Evolutionary conservation across 2,797 vertebrate genomes (phyloP).

Genomic region (Pelodytes ibericus): DNA sequence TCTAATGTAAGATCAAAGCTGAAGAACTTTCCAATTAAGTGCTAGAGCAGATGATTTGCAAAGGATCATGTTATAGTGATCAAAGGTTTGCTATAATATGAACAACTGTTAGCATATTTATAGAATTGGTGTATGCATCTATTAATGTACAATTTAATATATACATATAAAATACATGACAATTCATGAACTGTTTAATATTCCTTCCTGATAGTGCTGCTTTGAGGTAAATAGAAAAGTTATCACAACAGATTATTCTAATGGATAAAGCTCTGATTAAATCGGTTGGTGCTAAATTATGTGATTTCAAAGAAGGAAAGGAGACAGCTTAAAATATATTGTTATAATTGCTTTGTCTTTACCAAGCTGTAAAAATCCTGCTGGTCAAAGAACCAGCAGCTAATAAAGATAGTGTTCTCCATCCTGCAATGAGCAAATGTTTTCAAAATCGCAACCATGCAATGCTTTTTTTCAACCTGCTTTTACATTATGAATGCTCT

Average conservation of each 20-base stretch:
- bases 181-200: neutral
- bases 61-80: too few relatives aligned
- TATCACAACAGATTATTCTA: neutral
- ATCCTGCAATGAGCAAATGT: neutral
- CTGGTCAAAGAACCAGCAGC: neutral
- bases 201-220: neutral
- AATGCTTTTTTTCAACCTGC: too few relatives aligned
- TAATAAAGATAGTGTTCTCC: slow-evolving; percentile 9
- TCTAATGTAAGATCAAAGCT: too few relatives aligned
- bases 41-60: too few relatives aligned
- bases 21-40: too few relatives aligned
- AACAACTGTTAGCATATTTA: too few relatives aligned
- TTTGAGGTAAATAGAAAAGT: slow-evolving; percentile 6
- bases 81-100: too few relatives aligned
- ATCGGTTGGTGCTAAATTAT: slow-evolving; percentile 13
- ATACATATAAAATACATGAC: too few relatives aligned
- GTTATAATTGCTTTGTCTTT: slow-evolving; percentile 11
- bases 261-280: neutral
- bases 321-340: slow-evolving; percentile 29
- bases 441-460: too few relatives aligned
- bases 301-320: slow-evolving; percentile 9
- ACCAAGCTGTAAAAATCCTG: neutral
- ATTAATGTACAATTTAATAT: too few relatives aligned
- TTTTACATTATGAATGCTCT: too few relatives aligned
- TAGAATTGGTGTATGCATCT: too few relatives aligned